Conservation (phyloP, 1,140 invertebrate genomes). For the Carposina sasakii region DNA sequence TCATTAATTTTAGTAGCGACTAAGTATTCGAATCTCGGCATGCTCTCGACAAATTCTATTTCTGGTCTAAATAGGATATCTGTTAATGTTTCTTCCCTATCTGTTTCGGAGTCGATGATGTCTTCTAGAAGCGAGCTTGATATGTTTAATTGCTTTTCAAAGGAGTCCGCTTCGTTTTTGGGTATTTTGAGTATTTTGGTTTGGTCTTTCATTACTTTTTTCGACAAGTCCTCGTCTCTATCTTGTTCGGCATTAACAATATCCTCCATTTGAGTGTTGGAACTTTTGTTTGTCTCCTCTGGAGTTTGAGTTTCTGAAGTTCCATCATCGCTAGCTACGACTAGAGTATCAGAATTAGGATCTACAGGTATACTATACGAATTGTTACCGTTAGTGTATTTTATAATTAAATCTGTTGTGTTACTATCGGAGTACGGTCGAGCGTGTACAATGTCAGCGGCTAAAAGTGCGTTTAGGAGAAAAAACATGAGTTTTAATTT, state of each 20-base stretch:
- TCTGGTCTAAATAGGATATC: slow-evolving; percentile 54
- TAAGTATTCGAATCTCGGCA: slow-evolving; percentile 56
- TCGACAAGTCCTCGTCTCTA: slow-evolving; percentile 47
- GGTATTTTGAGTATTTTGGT: slow-evolving; percentile 31
- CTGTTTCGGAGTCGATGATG: slow-evolving; percentile 61
- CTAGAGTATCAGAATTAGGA: slow-evolving; percentile 55
- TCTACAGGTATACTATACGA: slow-evolving; percentile 56
- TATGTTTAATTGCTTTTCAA: slow-evolving; percentile 60
- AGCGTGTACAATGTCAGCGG: slow-evolving; percentile 48
- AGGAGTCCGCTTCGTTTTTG: slow-evolving; percentile 39
- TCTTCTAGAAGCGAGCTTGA: slow-evolving; percentile 56
- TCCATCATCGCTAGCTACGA: slow-evolving; percentile 53
- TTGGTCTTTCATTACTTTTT: slow-evolving; percentile 46
- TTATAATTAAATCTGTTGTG: slow-evolving; percentile 40
- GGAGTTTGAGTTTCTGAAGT: slow-evolving; percentile 28
- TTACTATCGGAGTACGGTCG: slow-evolving; percentile 45
- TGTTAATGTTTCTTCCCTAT: slow-evolving; percentile 57
- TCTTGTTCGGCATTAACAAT: slow-evolving; percentile 57
- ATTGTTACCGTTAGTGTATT: slow-evolving; percentile 38
- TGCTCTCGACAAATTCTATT: slow-evolving; percentile 40
- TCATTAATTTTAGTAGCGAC: slow-evolving; percentile 49
- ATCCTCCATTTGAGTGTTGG: slow-evolving; percentile 47
- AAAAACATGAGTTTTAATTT: slow-evolving; percentile 66
- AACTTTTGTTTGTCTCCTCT: slow-evolving; percentile 47
- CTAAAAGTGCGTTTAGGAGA: slow-evolving; percentile 50